Conservation (phyloP, 1,140 invertebrate species). For the Bombus confusus region DNA sequence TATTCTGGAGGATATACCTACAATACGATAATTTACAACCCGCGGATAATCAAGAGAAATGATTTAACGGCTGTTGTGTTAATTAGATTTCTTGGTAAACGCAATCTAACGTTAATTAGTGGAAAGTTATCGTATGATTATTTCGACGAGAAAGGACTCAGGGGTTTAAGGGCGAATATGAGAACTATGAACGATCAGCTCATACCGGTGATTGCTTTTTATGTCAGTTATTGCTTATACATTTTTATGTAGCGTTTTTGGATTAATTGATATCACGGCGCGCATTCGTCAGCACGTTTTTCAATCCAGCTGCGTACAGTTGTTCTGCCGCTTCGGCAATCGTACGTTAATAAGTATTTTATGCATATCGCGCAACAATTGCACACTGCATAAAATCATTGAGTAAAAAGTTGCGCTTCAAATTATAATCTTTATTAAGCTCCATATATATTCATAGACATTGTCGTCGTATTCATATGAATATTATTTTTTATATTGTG, state of each 20-base stretch:
- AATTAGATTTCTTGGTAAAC: background rate
- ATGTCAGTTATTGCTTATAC: background rate
- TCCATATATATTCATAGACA: background rate
- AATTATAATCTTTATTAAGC: background rate
- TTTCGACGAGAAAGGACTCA: background rate
- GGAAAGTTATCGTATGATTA: background rate
- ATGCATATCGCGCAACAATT: background rate
- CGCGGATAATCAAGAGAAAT: background rate
- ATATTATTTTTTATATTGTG: background rate
- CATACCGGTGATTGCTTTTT: background rate
- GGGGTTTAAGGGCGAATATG: background rate
- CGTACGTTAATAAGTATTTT: background rate
- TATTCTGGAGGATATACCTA: background rate
- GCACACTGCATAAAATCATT: background rate
- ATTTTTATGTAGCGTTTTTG: background rate
- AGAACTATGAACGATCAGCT: background rate
- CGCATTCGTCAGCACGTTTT: background rate
- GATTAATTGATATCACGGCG: background rate
- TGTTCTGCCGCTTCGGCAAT: background rate
- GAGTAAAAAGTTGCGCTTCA: background rate
- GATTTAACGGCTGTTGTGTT: slow-evolving; percentile 1
- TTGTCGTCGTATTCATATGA: background rate
- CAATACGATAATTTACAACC: slow-evolving; percentile 1
- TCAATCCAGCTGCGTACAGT: background rate
- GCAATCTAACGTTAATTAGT: background rate